These are phyloP conservation scores for Dryomyza anilis DNA, from an alignment of 2,888 invertebrate genomes.

Conservation along the genomic window DNA sequence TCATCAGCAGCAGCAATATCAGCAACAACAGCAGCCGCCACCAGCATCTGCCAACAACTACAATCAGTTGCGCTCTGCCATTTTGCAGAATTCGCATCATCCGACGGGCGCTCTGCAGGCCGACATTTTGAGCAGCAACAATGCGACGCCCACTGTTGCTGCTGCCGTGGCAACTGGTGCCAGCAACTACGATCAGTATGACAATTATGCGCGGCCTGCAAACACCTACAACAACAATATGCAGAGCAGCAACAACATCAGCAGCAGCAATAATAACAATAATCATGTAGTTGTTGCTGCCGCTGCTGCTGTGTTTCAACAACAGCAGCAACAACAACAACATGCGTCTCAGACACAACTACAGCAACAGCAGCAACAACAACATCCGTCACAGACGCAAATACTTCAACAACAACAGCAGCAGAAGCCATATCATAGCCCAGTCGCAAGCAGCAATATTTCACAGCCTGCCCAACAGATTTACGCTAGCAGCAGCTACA, in stretches of 20 bases:
- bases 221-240: conserved; percentile 24
- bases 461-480: conserved; percentile 44
- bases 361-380: conserved; percentile 36
- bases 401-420: conserved; percentile 37
- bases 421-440: conserved; percentile 41
- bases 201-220: conserved; percentile 47
- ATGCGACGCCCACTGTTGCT: conserved; percentile 23
- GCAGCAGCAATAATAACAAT: conserved; percentile 34
- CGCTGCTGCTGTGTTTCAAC: conserved; percentile 27
- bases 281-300: no score
- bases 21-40: conserved; percentile 34
- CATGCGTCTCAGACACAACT: conserved; percentile 38
- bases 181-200: conserved; percentile 54
- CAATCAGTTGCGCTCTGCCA: conserved; percentile 57
- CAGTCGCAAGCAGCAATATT: conserved; percentile 40
- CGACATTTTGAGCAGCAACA: conserved; percentile 32
- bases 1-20: conserved; percentile 40
- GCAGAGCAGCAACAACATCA: conserved; percentile 34
- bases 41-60: conserved; percentile 50
- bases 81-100: conserved; percentile 59
- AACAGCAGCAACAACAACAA: conserved; percentile 37
- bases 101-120: conserved; percentile 50
- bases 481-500: conserved; percentile 46
- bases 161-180: conserved; percentile 32
- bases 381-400: conserved; percentile 33